Percentiles rank a stretch among this genome's conserved stretches.
Evolutionary conservation across 2,888 invertebrate genomes (phyloP).

Genomic region (Drosophila prostipennis): DNA sequence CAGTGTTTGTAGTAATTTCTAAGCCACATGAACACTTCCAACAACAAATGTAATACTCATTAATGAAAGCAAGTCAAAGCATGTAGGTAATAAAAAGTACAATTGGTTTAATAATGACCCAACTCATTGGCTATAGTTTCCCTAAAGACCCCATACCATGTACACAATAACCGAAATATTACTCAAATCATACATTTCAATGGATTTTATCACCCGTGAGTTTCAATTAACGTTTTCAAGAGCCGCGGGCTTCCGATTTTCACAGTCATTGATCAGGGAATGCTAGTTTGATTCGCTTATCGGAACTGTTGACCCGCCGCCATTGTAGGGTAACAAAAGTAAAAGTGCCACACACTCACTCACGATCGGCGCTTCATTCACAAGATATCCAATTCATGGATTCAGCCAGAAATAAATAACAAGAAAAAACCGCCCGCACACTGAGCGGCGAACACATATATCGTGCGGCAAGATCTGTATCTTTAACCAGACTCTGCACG

Average conservation of each 20-base stretch:
- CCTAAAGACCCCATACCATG: slow-evolving; percentile 6
- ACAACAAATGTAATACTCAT: neutral
- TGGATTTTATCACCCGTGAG: slow-evolving; percentile 9
- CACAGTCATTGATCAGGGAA: slow-evolving; percentile 38
- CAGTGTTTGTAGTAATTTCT: neutral
- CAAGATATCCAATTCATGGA: slow-evolving; percentile 62
- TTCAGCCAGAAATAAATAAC: slow-evolving; percentile 52
- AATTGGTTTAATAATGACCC: slow-evolving; percentile 9
- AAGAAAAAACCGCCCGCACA: slow-evolving; percentile 64
- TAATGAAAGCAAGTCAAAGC: slow-evolving; percentile 2
- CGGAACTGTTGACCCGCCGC: slow-evolving; percentile 29
- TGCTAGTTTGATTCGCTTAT: slow-evolving; percentile 31
- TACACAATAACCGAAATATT: neutral
- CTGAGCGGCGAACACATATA: slow-evolving; percentile 17
- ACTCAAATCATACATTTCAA: neutral
- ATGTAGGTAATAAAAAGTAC: neutral
- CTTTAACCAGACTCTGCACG: slow-evolving; percentile 64
- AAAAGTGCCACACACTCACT: slow-evolving; percentile 60
- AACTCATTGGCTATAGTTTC: slow-evolving; percentile 6
- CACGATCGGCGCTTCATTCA: slow-evolving; percentile 67
- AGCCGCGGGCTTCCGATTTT: slow-evolving; percentile 36
- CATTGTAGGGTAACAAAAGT: slow-evolving; percentile 56
- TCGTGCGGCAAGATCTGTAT: slow-evolving; percentile 73
- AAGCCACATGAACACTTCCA: neutral
- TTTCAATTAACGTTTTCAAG: slow-evolving; percentile 30